These are phyloP conservation scores for Alouatta palliata DNA, from an alignment of 2,113 vertebrate genomes.

Conservation along the genomic window DNA sequence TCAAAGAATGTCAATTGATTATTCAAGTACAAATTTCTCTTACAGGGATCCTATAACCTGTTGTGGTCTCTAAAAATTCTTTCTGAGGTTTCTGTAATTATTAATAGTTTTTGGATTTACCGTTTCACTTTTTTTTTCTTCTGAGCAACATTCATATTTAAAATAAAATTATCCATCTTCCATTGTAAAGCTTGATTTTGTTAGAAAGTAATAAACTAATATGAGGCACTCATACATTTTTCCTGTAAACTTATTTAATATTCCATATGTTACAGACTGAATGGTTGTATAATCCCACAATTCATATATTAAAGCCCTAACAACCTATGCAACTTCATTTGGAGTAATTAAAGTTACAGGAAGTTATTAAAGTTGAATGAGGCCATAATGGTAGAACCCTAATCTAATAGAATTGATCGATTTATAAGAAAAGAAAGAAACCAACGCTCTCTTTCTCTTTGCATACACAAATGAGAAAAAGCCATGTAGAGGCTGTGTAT, in stretches of 20 bases:
- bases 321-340: neutral
- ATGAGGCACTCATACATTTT: neutral
- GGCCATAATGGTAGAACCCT: neutral
- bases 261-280: neutral
- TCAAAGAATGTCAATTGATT: neutral
- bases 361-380: neutral
- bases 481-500: too few species aligned
- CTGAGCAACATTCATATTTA: neutral
- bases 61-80: neutral
- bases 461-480: neutral
- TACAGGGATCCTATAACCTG: neutral
- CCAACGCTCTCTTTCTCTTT: neutral
- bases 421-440: neutral
- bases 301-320: neutral
- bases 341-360: neutral
- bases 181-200: neutral
- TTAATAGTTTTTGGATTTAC: neutral
- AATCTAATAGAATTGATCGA: neutral
- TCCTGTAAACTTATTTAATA: neutral
- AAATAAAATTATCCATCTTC: neutral
- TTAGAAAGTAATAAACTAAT: neutral
- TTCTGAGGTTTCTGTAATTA: neutral
- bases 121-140: neutral
- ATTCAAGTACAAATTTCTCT: neutral
- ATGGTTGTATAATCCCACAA: neutral